Percentiles rank a stretch among this genome's conserved stretches.
These are phyloP conservation scores for Cyprinodon tularosa DNA, from an alignment of 2,113 vertebrate genomes.

Conservation along the genomic window DNA sequence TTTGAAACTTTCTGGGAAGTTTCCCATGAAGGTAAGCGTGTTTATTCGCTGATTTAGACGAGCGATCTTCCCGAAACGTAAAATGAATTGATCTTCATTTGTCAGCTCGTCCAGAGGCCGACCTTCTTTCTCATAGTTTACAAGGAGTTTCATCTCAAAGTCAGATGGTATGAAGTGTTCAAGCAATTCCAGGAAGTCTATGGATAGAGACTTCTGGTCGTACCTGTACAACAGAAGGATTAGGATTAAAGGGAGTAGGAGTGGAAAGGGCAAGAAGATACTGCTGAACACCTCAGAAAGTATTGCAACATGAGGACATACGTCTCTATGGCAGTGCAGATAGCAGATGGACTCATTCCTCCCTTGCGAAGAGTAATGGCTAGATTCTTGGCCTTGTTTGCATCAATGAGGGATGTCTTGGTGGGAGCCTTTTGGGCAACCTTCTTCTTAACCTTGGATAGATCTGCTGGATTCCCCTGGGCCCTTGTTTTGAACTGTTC, in stretches of 20 bases:
- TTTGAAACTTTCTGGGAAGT: conserved; percentile 87
- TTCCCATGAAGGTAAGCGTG: conserved; percentile 95
- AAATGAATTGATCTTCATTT: conserved; percentile 89
- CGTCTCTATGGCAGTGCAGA: conserved; percentile 93
- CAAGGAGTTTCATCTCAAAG: conserved; percentile 87
- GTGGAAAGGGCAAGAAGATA: background rate
- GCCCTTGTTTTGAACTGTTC: conserved; percentile 96
- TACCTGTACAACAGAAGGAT: conserved; percentile 78
- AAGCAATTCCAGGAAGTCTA: conserved; percentile 94
- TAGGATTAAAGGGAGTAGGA: background rate
- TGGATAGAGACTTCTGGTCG: conserved; percentile 85
- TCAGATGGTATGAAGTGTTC: conserved; percentile 92
- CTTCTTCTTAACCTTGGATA: conserved; percentile 82
- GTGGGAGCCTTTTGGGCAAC: conserved; percentile 80
- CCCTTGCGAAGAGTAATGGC: conserved; percentile 95
- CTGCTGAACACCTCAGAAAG: background rate
- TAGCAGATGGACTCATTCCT: conserved; percentile 80
- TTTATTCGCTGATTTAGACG: conserved; percentile 88
- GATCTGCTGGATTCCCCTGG: conserved; percentile 80
- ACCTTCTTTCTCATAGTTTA: conserved; percentile 89
- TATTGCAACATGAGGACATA: conserved; percentile 63
- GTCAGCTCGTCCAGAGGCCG: conserved; percentile 85
- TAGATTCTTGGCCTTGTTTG: conserved; percentile 95
- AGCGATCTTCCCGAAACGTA: conserved; percentile 91
- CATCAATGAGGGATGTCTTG: conserved; percentile 89